Base-by-base conservation (phyloP, 92 coral and sea anemone genomes). In the Phymanthus crucifer region DNA sequence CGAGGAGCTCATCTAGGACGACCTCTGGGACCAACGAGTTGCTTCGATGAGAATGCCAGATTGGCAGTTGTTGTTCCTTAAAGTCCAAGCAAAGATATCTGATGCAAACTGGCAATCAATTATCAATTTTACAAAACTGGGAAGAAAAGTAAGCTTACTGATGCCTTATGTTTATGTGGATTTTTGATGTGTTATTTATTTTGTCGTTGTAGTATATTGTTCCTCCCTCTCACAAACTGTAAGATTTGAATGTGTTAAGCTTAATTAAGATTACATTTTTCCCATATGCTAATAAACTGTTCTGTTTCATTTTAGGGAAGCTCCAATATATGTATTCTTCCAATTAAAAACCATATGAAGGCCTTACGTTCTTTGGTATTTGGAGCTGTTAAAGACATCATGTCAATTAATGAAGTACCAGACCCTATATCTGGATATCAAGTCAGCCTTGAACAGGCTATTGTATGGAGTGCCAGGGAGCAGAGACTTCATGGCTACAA, bases 21-120 rank as follows among this genome's bases (percentile, higher is more conserved):
- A 66, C 3, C 26, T 73, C 0, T 87, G 86, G 86, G 78, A 64
- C 13, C 37, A 76, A 32, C 21, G 80, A 37, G 43, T 81, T 19
- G 35, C 79, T 34, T 72, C 29, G n/a, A 70, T 87, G 71, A 57
- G 77, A 80, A 81, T 86, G 36, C 90, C 90, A 76, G 86, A 81
- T 76, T 86, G 90, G 90, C 54, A 76, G 36, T 50, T 66, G 27
- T 61, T 86, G 54, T 73, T 80, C 0, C 50, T 75, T 34, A 86
- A 85, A 81, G 69, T 80, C 27, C 35, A 79, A 71, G 79, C 85
- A 13, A 80, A 73, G 71, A 80, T 74, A 18, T 66, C 84, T 4
- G 89, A 72, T 58, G 74, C 43, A 66, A 76, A 58, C 72, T 77
- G 83, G 83, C 88, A 84, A 70, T 21, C 66, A 46, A 32, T 70